Evolutionary conservation across 1,140 invertebrate genomes (phyloP).

Genomic region (Epicauta chinensis): DNA sequence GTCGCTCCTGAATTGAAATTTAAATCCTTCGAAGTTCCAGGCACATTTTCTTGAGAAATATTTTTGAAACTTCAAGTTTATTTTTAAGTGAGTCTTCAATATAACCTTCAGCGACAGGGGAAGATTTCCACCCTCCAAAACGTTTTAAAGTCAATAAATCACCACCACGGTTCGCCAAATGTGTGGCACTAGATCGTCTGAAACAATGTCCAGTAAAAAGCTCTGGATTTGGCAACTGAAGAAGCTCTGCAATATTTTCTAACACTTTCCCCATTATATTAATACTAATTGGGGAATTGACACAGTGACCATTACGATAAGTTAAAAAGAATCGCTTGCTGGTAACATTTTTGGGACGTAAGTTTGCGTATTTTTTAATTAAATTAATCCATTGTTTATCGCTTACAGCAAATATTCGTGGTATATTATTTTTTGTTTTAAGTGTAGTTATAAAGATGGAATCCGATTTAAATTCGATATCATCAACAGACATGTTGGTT

Average conservation of each 20-base stretch:
- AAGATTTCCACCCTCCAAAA: constrained; percentile 6
- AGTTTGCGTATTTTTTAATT: constrained; percentile 9
- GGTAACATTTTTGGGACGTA: constrained; percentile 2
- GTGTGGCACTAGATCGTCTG: constrained; percentile 8
- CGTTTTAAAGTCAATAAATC: constrained; percentile 5
- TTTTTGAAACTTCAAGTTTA: no score
- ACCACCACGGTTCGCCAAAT: constrained; percentile 7
- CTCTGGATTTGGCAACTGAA: constrained; percentile 2
- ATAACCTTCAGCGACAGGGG: constrained; percentile 7
- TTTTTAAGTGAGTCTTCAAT: constrained; percentile 8
- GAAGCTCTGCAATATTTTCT: background rate
- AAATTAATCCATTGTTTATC: constrained; percentile 7
- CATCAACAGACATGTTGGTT: constrained; percentile 20
- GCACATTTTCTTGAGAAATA: no score
- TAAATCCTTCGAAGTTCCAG: no score
- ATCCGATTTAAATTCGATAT: constrained; percentile 24
- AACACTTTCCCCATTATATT: constrained; percentile 14
- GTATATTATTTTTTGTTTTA: constrained; percentile 17
- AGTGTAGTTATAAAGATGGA: constrained; percentile 2
- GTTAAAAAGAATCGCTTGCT: constrained; percentile 10
- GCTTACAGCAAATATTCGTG: constrained; percentile 8
- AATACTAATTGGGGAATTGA: constrained; percentile 9
- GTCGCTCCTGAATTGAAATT: background rate
- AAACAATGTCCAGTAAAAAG: constrained; percentile 6
- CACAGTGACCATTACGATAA: constrained; percentile 3